Percentiles rank a stretch among this genome's conserved stretches.
Conservation (phyloP, 2,113 vertebrate species). For the Mesocricetus auratus region DNA sequence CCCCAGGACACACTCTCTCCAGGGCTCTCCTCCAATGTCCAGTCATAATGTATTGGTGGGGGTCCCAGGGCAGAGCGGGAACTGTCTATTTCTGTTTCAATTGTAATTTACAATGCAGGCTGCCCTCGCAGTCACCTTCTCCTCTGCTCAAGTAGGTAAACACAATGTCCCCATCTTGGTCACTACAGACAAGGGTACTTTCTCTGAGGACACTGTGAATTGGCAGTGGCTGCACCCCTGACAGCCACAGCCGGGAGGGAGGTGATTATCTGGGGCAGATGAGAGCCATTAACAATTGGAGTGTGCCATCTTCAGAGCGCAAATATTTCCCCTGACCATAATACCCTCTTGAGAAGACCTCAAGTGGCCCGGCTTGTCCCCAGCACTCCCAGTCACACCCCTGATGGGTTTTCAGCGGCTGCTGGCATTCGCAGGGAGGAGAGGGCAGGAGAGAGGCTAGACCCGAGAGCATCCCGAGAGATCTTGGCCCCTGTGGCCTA, state of each 20-base stretch:
- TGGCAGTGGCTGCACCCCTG: conserved; percentile 81
- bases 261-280: conserved; percentile 80
- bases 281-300: conserved; percentile 90
- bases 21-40: neutral
- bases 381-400: conserved; percentile 69
- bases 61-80: neutral
- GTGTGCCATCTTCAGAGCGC: conserved; percentile 91
- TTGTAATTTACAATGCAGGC: conserved; percentile 84
- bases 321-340: conserved; percentile 91
- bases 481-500: conserved; percentile 78
- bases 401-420: conserved; percentile 68
- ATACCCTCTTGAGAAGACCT: conserved; percentile 92
- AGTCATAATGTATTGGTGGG: conserved; percentile 12
- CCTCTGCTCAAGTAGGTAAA: conserved; percentile 87
- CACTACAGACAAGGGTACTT: conserved; percentile 83
- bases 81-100: conserved; percentile 84
- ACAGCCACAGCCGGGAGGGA: conserved; percentile 86
- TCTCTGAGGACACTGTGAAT: conserved; percentile 84
- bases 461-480: conserved; percentile 71
- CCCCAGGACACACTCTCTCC: neutral
- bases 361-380: conserved; percentile 89
- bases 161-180: conserved; percentile 87
- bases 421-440: conserved; percentile 30
- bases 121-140: conserved; percentile 88
- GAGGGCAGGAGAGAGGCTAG: conserved; percentile 67